Percentiles rank a stretch among this genome's conserved stretches.
Evolutionary conservation across 1,140 invertebrate genomes (phyloP).

Genomic region (Zaprionus capensis): DNA sequence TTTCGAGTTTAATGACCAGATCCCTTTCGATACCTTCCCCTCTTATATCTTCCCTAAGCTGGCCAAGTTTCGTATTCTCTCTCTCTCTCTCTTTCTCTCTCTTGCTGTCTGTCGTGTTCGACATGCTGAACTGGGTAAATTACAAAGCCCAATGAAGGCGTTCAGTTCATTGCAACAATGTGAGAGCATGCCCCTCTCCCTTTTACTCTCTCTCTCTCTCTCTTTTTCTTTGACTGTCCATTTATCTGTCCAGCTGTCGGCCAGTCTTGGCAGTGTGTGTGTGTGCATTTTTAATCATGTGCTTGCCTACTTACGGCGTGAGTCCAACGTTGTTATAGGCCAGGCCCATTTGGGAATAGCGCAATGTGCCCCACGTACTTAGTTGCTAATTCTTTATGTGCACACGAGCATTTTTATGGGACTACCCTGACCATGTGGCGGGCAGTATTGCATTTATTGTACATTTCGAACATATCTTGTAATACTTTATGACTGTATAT

Average conservation of each 20-base stretch:
- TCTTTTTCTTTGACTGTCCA: neutral
- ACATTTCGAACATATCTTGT: slow-evolving; percentile 7
- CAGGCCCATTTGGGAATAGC: slow-evolving; percentile 74
- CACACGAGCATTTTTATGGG: slow-evolving; percentile 63
- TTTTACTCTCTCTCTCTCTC: slow-evolving; percentile 3
- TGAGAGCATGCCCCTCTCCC: neutral
- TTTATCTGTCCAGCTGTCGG: slow-evolving; percentile 11
- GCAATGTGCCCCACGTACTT: slow-evolving; percentile 73
- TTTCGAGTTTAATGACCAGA: slow-evolving; percentile 52
- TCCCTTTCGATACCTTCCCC: neutral
- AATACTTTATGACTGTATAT: neutral
- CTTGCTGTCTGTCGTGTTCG: slow-evolving; percentile 23
- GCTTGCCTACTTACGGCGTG: slow-evolving; percentile 71
- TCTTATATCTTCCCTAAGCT: neutral
- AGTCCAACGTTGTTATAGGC: slow-evolving; percentile 63
- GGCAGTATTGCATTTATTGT: slow-evolving; percentile 16
- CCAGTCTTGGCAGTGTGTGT: slow-evolving; percentile 33
- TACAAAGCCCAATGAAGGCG: slow-evolving; percentile 28
- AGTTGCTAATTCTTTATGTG: slow-evolving; percentile 77
- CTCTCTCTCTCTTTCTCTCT: neutral
- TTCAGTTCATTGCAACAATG: slow-evolving; percentile 31
- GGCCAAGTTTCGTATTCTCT: slow-evolving; percentile 16
- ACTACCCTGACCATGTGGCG: slow-evolving; percentile 24
- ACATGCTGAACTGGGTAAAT: slow-evolving; percentile 23
- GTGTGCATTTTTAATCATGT: slow-evolving; percentile 79